Percentiles rank a stretch among this genome's conserved stretches.
Conservation (phyloP, 30 jellyfish, hydroid and myxozoan species). For the Mastigias papua region DNA sequence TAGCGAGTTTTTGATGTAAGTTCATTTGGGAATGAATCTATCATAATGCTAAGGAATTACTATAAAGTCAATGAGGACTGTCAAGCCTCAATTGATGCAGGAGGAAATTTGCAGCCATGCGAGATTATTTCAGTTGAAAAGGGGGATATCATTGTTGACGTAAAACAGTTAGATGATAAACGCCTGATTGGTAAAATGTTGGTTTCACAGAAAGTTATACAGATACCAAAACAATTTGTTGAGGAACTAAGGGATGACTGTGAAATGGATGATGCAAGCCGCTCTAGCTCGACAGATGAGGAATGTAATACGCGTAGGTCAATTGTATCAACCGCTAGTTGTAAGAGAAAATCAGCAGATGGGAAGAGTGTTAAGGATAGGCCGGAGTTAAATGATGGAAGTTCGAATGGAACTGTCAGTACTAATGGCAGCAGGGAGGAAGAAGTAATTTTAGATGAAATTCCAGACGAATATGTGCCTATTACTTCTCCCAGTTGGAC, state of each 20-base stretch:
- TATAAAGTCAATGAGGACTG: conserved; percentile 71
- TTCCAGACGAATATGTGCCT: conserved; percentile 46
- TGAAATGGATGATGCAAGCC: conserved; percentile 30
- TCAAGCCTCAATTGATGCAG: conserved; percentile 24
- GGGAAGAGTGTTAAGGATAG: not conserved
- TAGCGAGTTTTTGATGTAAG: not conserved
- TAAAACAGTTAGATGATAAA: conserved; percentile 47
- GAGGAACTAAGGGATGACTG: conserved; percentile 62
- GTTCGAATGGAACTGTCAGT: not conserved
- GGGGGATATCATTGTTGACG: conserved; percentile 90
- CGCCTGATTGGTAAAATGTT: conserved; percentile 68
- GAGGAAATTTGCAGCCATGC: conserved; percentile 29
- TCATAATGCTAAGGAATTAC: conserved; percentile 66
- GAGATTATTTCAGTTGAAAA: conserved; percentile 67
- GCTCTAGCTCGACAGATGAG: conserved; percentile 14
- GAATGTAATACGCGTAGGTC: not conserved
- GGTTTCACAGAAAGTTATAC: conserved; percentile 66
- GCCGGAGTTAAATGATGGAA: not conserved
- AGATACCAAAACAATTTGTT: conserved; percentile 67
- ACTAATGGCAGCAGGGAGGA: not conserved
- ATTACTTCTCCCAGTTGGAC: not conserved
- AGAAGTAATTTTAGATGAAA: not conserved
- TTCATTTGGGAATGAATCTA: conserved; percentile 2
- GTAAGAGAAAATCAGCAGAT: conserved; percentile 8
- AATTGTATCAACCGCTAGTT: not conserved